These are phyloP conservation scores for Halcyon senegalensis DNA, from an alignment of 2,113 vertebrate genomes.

Conservation along the genomic window DNA sequence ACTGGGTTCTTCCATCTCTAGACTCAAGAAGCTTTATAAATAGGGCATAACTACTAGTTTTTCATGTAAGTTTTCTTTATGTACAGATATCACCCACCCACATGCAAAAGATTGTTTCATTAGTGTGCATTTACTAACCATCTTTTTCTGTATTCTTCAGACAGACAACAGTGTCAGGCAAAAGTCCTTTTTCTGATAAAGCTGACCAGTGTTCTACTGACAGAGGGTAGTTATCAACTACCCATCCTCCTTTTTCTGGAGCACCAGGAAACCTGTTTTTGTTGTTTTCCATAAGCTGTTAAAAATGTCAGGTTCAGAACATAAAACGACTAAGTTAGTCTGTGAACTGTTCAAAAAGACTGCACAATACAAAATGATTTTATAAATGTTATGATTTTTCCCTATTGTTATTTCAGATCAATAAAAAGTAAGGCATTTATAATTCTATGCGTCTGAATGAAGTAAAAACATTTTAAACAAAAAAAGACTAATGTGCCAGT, in stretches of 20 bases:
- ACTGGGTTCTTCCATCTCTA: neutral
- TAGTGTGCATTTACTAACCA: constrained; percentile 75
- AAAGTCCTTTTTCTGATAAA: constrained; percentile 74
- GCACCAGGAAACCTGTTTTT: constrained; percentile 70
- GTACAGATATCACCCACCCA: neutral
- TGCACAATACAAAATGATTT: neutral
- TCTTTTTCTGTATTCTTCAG: constrained; percentile 77
- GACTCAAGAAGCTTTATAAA: neutral
- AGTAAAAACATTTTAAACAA: neutral
- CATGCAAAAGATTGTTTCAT: neutral
- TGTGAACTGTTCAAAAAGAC: neutral
- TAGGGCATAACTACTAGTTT: neutral
- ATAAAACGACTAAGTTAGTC: neutral
- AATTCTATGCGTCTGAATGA: neutral
- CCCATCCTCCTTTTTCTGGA: constrained; percentile 83
- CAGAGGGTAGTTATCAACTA: constrained; percentile 89
- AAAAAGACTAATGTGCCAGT: neutral
- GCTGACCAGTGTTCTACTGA: constrained; percentile 75
- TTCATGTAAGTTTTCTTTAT: neutral
- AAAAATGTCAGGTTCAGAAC: constrained; percentile 13
- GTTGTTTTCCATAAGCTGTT: constrained; percentile 75
- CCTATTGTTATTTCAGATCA: neutral
- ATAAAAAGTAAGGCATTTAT: neutral
- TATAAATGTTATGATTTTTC: neutral
- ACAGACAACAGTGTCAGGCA: constrained; percentile 84